These are phyloP conservation scores for Mesochorus sp. DNA, from an alignment of 2,888 invertebrate species.

Conservation along the genomic window DNA sequence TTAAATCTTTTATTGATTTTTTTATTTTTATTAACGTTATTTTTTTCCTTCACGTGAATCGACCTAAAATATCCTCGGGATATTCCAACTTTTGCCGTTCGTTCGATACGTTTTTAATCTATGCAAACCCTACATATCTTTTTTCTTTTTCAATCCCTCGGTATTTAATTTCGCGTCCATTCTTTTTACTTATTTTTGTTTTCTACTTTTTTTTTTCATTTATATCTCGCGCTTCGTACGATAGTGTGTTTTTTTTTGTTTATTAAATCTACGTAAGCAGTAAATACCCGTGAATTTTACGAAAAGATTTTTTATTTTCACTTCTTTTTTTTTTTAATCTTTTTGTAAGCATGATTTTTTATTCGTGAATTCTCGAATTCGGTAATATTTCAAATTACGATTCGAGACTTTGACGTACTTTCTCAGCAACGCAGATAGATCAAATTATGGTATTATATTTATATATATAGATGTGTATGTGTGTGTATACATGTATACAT, in stretches of 20 bases:
- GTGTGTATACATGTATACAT: background rate
- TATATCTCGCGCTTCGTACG: too few relatives aligned
- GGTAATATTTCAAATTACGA: background rate
- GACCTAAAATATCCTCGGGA: background rate
- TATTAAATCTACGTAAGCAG: background rate
- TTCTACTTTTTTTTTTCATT: too few relatives aligned
- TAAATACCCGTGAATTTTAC: background rate
- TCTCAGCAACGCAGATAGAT: background rate
- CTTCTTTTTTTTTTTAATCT: background rate
- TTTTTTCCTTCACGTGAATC: background rate
- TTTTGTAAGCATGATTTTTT: background rate
- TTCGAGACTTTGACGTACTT: background rate
- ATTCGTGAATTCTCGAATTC: background rate
- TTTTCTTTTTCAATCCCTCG: too few relatives aligned
- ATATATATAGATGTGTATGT: background rate
- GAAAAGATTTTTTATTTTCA: background rate
- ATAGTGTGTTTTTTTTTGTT: too few relatives aligned
- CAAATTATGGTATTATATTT: background rate
- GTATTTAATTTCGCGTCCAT: too few relatives aligned
- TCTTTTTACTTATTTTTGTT: too few relatives aligned
- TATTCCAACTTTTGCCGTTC: background rate
- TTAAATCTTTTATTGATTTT: background rate
- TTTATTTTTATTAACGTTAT: background rate
- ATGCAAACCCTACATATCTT: conserved; percentile 8
- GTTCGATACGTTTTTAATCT: background rate